These are phyloP conservation scores for Lepilemur septentrionalis DNA, from an alignment of 2,797 vertebrate genomes.

Conservation along the genomic window DNA sequence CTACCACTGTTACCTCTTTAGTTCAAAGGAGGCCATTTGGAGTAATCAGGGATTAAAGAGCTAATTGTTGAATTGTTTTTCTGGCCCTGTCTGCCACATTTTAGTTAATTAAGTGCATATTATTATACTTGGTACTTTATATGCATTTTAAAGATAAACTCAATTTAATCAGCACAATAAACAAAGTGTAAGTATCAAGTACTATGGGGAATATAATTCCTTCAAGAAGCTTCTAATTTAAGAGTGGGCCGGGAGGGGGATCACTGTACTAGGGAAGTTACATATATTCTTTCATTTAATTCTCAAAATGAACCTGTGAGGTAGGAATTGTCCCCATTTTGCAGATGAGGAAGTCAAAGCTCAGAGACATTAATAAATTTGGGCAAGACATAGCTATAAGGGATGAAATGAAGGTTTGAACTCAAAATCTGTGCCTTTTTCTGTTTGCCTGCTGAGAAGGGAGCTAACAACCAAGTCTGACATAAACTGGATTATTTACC, in stretches of 20 bases:
- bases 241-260: background rate
- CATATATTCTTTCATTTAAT: background rate
- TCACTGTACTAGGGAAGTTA: background rate
- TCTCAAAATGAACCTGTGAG: background rate
- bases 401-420: background rate
- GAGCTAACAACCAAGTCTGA: background rate
- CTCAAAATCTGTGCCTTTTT: background rate
- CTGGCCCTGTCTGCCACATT: background rate
- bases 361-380: background rate
- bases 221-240: background rate
- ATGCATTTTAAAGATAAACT: conserved; percentile 44
- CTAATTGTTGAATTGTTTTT: conserved; percentile 17
- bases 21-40: background rate
- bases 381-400: background rate
- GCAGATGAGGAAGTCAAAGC: background rate
- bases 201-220: background rate
- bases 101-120: conserved; percentile 4
- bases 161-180: background rate
- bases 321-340: background rate
- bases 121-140: conserved; percentile 20
- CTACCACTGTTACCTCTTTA: background rate
- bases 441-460: background rate
- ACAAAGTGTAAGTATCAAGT: background rate
- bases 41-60: background rate
- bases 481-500: background rate